These are phyloP conservation scores for Crotalus viridis DNA, from an alignment of 2,113 vertebrate species.

Conservation along the genomic window DNA sequence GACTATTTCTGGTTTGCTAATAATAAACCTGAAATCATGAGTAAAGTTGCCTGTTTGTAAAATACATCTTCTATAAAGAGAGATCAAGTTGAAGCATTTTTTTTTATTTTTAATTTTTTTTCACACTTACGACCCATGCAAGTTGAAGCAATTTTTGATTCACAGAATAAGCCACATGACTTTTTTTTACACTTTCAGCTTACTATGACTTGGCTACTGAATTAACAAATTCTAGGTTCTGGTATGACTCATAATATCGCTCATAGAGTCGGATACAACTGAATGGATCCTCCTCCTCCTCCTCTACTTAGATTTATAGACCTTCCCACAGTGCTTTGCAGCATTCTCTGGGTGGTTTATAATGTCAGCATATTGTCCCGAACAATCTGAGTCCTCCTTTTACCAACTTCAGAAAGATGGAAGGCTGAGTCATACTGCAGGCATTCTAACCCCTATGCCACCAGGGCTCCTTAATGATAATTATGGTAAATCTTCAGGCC, in stretches of 20 bases:
- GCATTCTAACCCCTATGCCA: background rate
- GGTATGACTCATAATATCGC: background rate
- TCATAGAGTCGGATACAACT: background rate
- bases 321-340: too few species aligned
- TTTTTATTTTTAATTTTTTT: background rate
- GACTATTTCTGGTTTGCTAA: background rate
- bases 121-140: too few species aligned
- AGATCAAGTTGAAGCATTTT: background rate
- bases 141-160: background rate
- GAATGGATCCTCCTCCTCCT: background rate
- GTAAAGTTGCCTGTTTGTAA: background rate
- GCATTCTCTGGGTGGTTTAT: background rate
- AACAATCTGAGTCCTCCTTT: background rate
- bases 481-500: background rate
- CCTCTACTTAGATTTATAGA: too few species aligned
- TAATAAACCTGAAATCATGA: background rate
- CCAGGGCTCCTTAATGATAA: background rate
- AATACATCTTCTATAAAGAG: background rate
- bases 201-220: background rate
- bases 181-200: background rate
- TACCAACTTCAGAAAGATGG: background rate
- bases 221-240: background rate
- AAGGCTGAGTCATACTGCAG: background rate
- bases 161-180: background rate
- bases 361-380: background rate